Percentiles rank a stretch among this genome's conserved stretches.
Evolutionary conservation across 2,113 vertebrate species (phyloP).

Genomic region (Semnornis frantzii): DNA sequence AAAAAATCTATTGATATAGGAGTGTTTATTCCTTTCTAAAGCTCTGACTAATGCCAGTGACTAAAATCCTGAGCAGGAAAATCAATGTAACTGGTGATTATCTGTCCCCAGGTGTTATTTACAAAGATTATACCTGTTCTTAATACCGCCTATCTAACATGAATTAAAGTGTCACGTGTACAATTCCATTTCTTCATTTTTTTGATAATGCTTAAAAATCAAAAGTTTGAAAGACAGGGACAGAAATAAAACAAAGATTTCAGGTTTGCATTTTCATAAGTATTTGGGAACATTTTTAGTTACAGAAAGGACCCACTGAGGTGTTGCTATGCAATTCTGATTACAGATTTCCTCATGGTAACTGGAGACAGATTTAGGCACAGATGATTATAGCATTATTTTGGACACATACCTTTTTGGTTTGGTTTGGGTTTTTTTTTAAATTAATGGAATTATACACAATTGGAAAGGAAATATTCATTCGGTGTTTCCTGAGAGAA

Average conservation of each 20-base stretch:
- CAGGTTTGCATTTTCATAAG: neutral
- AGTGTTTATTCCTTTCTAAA: slow-evolving; percentile 8
- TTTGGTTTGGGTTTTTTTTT: neutral
- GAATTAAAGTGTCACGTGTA: neutral
- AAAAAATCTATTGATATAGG: slow-evolving; percentile 5
- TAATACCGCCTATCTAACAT: neutral
- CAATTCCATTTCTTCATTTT: neutral
- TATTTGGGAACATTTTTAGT: neutral
- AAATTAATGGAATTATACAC: neutral
- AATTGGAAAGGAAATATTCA: neutral
- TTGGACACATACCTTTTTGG: neutral
- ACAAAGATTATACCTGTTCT: slow-evolving; percentile 15
- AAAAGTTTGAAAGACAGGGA: neutral
- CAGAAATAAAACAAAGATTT: slow-evolving; percentile 12
- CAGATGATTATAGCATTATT: neutral
- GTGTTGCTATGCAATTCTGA: slow-evolving; percentile 3
- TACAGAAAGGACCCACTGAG: neutral
- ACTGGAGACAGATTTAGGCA: neutral
- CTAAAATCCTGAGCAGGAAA: neutral
- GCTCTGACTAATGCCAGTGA: slow-evolving; percentile 20
- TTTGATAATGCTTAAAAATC: neutral
- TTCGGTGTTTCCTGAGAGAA: neutral
- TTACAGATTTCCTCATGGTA: slow-evolving; percentile 6
- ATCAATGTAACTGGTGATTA: slow-evolving; percentile 18
- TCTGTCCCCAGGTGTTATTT: slow-evolving; percentile 12